phyloP scores from a whole-genome alignment of 1,140 invertebrate species.

The Drosophila chauvacae region DNA sequence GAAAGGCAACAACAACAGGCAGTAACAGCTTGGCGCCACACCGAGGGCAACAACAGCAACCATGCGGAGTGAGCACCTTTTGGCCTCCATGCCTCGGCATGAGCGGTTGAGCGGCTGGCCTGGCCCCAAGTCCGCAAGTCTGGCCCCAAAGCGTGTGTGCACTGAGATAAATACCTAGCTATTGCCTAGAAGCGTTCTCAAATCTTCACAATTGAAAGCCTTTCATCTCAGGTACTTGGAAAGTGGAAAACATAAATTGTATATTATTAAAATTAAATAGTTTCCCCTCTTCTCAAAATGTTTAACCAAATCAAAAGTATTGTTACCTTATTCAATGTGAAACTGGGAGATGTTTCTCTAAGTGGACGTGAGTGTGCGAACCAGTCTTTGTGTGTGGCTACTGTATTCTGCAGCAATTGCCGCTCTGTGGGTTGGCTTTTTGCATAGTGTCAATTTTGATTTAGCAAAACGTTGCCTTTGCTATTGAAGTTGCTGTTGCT shows the following conservation, averaged over 20 bases:
- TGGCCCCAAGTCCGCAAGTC: too few species aligned
- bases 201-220: not conserved
- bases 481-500: slow-evolving; percentile 21
- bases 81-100: slow-evolving; percentile 71
- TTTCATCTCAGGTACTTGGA: not conserved
- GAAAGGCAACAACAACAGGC: slow-evolving; percentile 45
- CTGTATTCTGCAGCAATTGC: slow-evolving; percentile 66
- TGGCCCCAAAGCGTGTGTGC: slow-evolving; percentile 17
- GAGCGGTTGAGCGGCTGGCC: slow-evolving; percentile 69
- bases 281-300: too few species aligned
- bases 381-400: slow-evolving; percentile 49
- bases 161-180: slow-evolving; percentile 1
- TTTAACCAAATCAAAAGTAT: not conserved
- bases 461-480: slow-evolving; percentile 70
- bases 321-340: too few species aligned
- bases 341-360: not conserved
- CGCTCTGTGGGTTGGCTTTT: slow-evolving; percentile 73
- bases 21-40: slow-evolving; percentile 73
- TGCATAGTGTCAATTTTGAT: slow-evolving; percentile 81
- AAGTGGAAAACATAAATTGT: not conserved
- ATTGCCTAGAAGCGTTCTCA: accelerated
- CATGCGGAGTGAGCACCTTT: slow-evolving; percentile 62
- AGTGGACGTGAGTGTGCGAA: slow-evolving; percentile 15
- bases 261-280: not conserved
- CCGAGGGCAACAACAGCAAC: slow-evolving; percentile 27